Base-by-base conservation (phyloP, 2,113 vertebrate species). In the Orycteropus afer region DNA sequence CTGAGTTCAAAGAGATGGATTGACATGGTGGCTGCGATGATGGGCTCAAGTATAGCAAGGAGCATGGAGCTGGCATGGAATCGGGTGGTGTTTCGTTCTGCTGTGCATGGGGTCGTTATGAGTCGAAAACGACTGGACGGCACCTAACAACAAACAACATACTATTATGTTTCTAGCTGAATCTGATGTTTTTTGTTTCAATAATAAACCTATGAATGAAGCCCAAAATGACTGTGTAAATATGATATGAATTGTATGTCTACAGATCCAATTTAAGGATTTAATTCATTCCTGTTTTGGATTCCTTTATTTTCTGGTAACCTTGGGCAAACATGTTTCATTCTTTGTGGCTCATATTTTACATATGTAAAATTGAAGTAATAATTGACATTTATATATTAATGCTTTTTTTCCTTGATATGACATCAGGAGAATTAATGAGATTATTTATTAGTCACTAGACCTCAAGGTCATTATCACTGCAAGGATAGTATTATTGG, bases 341-440 rank as follows among this genome's bases (percentile, higher is more conserved):
- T 76, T 95, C 37, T 93, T 89, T 79, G 51, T 84, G 34, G 18
- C 34, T 90, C 37, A 67, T 88, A 20, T 51, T 93, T 93, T 86
- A n/a, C 12, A 47, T 88, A 86, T 42, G 29, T 76, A 81, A 78
- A 96, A 95, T n/a, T 88, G 73, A 79, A 93, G 34, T 57, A 69
- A 74, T 79, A 95, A 89, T 94, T 97, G 45, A 57, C 53, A 79
- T 71, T 92, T 95, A 63, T 78, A 80, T 78, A 37, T 87, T 77
- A 65, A 18, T 4, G n/a, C 18, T 27, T 71, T 93, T 94, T 94
- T 71, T 81, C 90, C 90, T 29, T 83, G 34, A 63, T 51, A 85
- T 77, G 13, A 42, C 73, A 94, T 83, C 80, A 65, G 88, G n/a
- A 97, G 80, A 92, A 86, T 95, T 94, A 96, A 93, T 94, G 61